These are phyloP conservation scores for Ormyrus nitidulus DNA, from an alignment of 2,888 invertebrate genomes.

Conservation along the genomic window DNA sequence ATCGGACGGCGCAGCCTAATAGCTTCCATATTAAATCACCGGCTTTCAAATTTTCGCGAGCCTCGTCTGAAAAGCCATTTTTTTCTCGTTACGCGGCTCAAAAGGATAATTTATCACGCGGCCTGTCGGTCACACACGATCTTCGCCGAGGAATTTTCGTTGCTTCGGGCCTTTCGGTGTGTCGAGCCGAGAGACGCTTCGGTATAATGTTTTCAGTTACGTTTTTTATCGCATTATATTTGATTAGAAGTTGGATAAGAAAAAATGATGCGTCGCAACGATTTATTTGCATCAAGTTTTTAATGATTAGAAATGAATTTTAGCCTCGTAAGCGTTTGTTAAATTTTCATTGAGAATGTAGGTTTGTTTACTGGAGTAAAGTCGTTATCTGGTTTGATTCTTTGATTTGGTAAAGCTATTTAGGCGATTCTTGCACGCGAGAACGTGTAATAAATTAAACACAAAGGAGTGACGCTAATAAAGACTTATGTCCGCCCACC, in stretches of 20 bases:
- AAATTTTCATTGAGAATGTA: too few relatives aligned
- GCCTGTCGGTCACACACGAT: not conserved
- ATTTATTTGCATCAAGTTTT: too few relatives aligned
- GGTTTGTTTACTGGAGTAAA: too few relatives aligned
- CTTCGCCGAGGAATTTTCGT: not conserved
- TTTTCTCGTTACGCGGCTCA: conserved; percentile 26
- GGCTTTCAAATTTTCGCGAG: conserved; percentile 53
- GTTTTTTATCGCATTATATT: too few relatives aligned
- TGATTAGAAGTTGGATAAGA: too few relatives aligned
- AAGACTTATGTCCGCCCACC: conserved; percentile 43
- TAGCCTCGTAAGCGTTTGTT: too few relatives aligned
- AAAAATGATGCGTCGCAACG: too few relatives aligned
- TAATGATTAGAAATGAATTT: too few relatives aligned
- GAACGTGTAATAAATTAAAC: conserved; percentile 34
- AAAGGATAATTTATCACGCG: conserved; percentile 33
- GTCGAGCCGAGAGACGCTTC: too few relatives aligned
- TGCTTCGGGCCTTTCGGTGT: not conserved
- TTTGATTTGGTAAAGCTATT: not conserved
- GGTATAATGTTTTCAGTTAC: too few relatives aligned
- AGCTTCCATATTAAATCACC: conserved; percentile 45
- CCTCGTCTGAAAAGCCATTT: conserved; percentile 58
- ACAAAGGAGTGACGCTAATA: conserved; percentile 21
- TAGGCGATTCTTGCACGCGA: conserved; percentile 17
- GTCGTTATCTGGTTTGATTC: too few relatives aligned
- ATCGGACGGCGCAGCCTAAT: conserved; percentile 34